A percentile compares a stretch with the other conserved stretches of the same genome.
Evolutionary conservation across 2,888 invertebrate genomes (phyloP).

Genomic region (Mythimna albipuncta): DNA sequence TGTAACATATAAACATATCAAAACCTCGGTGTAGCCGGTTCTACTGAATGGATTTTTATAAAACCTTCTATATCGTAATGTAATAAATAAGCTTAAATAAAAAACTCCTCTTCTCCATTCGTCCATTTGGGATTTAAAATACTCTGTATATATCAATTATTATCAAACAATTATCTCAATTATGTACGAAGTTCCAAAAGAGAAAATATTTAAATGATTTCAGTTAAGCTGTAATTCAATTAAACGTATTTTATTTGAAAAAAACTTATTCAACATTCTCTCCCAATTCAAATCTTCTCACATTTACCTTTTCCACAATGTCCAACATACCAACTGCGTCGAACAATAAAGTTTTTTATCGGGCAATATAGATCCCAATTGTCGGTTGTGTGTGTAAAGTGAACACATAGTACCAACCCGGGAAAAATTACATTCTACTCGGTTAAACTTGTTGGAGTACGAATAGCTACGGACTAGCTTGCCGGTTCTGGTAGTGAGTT

Average conservation of each 20-base stretch:
- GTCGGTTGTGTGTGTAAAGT: constrained; percentile 45
- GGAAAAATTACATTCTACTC: constrained; percentile 51
- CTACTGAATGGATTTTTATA: too few species aligned
- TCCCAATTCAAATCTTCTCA: constrained; percentile 23
- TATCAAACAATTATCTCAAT: not conserved
- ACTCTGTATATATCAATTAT: too few species aligned
- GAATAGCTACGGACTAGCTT: constrained; percentile 43
- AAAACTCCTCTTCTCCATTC: too few species aligned
- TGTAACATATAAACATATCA: too few species aligned
- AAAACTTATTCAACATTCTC: constrained; percentile 20
- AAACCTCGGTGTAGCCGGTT: too few species aligned
- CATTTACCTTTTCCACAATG: constrained; percentile 36
- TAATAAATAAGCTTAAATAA: too few species aligned
- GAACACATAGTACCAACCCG: constrained; percentile 34
- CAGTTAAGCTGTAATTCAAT: not conserved
- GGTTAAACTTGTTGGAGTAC: constrained; percentile 48
- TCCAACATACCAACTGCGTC: constrained; percentile 41
- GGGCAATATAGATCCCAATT: constrained; percentile 50
- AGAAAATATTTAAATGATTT: not conserved
- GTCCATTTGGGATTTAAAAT: too few species aligned
- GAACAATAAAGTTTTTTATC: constrained; percentile 55
- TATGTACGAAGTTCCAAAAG: not conserved
- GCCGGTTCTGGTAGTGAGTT: constrained; percentile 43
- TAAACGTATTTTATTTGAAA: not conserved
- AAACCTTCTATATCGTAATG: too few species aligned